Conservation (phyloP, 37 sponge, comb jelly and placozoan species). For the Petrosia ficiformis region DNA sequence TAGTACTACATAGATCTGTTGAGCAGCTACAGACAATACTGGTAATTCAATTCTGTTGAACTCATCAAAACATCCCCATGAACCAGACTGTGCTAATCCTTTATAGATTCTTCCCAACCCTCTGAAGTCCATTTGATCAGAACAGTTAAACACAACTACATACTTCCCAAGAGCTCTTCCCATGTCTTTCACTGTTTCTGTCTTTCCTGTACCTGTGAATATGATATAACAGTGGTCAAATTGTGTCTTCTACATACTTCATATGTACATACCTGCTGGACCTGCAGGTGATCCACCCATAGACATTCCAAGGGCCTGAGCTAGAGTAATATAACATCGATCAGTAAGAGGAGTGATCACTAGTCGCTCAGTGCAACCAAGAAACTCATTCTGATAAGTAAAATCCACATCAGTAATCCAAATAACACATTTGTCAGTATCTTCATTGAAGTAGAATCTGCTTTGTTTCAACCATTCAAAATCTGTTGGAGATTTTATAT, state of each 20-base stretch:
- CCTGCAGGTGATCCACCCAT: slow-evolving; percentile 98
- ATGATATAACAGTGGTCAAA: background rate
- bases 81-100: slow-evolving; percentile 98
- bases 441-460: slow-evolving; percentile 96
- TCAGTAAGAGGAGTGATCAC: slow-evolving; percentile 99
- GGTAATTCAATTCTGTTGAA: slow-evolving; percentile 99
- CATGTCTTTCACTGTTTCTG: slow-evolving; percentile 98
- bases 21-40: slow-evolving; percentile 98
- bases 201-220: slow-evolving; percentile 63
- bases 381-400: slow-evolving; percentile 97
- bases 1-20: slow-evolving; percentile 96
- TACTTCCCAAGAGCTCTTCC: slow-evolving; percentile 96
- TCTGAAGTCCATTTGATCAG: slow-evolving; percentile 99
- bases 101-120: slow-evolving; percentile 98
- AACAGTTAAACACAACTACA: slow-evolving; percentile 99
- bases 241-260: background rate
- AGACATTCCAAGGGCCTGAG: slow-evolving; percentile 97
- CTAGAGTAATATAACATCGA: slow-evolving; percentile 97
- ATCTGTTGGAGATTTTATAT: slow-evolving; percentile 78
- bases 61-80: slow-evolving; percentile 99
- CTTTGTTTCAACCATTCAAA: slow-evolving; percentile 99
- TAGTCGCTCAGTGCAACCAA: slow-evolving; percentile 97
- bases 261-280: slow-evolving; percentile 62
- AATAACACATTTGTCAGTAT: slow-evolving; percentile 73
- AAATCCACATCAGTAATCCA: slow-evolving; percentile 98